Evolutionary conservation across 1,140 invertebrate species (phyloP).

Genomic region (Calliopsis andreniformis): DNA sequence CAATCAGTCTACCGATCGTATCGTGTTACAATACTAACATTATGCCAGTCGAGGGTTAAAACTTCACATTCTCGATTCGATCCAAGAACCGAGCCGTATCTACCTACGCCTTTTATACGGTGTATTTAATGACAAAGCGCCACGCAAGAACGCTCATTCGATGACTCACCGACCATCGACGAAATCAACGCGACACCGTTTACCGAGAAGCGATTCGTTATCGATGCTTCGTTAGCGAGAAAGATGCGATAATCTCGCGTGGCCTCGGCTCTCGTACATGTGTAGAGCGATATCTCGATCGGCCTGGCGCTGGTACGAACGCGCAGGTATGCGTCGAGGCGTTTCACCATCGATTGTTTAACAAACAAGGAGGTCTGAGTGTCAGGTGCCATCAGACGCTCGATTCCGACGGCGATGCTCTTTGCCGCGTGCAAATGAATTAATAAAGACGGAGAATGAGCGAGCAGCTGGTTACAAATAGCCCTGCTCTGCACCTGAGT

Average conservation of each 20-base stretch:
- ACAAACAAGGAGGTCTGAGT: conserved; percentile 23
- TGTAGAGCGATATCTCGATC: conserved; percentile 17
- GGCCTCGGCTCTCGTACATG: background rate
- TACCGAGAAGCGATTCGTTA: conserved; percentile 21
- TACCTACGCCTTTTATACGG: too few species aligned
- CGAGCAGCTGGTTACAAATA: conserved; percentile 30
- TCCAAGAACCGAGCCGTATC: too few species aligned
- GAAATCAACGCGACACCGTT: background rate
- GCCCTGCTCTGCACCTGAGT: background rate
- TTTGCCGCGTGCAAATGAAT: conserved; percentile 28
- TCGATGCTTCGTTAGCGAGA: conserved; percentile 23
- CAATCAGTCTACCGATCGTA: too few species aligned
- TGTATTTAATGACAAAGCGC: too few species aligned
- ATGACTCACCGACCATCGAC: conserved; percentile 11
- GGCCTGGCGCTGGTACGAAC: conserved; percentile 3
- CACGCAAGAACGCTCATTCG: background rate
- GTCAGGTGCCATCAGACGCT: conserved; percentile 33
- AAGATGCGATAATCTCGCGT: conserved; percentile 26
- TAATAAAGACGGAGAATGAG: conserved; percentile 37
- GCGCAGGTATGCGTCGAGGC: background rate
- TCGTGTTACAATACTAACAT: too few species aligned
- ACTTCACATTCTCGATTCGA: too few species aligned
- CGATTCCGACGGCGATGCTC: conserved; percentile 13
- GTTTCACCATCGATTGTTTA: conserved; percentile 49
- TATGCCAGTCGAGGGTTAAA: too few species aligned